phyloP scores from a whole-genome alignment of 2,888 invertebrate genomes.

The Sphaerophoria rueppellii region DNA sequence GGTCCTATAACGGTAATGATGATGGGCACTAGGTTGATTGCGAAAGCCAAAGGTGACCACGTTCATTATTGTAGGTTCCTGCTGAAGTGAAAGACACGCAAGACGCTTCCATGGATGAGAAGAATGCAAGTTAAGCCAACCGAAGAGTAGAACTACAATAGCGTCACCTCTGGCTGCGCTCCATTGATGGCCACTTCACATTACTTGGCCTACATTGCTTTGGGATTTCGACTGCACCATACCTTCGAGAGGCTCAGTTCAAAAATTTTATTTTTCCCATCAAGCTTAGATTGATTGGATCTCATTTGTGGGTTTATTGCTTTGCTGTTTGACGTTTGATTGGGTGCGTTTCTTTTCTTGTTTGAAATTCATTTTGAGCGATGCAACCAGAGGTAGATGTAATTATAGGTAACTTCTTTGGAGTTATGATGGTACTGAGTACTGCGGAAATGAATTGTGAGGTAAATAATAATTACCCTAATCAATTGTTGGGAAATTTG shows the following conservation, averaged over 20 bases:
- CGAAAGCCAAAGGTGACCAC: conserved; percentile 51
- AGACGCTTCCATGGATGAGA: too few species aligned
- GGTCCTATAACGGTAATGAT: conserved; percentile 4
- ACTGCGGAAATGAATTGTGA: too few species aligned
- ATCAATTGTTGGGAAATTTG: too few species aligned
- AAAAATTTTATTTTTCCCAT: conserved; percentile 23
- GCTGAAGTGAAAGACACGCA: too few species aligned
- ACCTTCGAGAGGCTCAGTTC: conserved; percentile 7
- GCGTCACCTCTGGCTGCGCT: conserved; percentile 24
- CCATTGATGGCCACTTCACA: conserved; percentile 28
- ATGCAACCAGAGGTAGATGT: too few species aligned
- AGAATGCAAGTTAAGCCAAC: conserved; percentile 26
- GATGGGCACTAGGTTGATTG: conserved; percentile 10
- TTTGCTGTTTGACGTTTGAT: conserved; percentile 49
- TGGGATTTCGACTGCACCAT: too few species aligned
- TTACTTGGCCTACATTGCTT: conserved; percentile 42
- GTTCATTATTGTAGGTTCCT: too few species aligned
- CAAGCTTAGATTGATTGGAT: conserved; percentile 49
- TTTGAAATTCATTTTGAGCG: too few species aligned
- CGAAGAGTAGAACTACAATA: conserved; percentile 51
- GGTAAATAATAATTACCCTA: too few species aligned
- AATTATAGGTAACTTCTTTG: too few species aligned
- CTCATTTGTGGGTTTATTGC: conserved; percentile 40
- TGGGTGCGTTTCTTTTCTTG: conserved; percentile 15
- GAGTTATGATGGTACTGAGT: too few species aligned